Percentiles rank a stretch among this genome's conserved stretches.
phyloP scores from a whole-genome alignment of 2,888 invertebrate genomes.

The Hydrotaea cyrtoneurina region DNA sequence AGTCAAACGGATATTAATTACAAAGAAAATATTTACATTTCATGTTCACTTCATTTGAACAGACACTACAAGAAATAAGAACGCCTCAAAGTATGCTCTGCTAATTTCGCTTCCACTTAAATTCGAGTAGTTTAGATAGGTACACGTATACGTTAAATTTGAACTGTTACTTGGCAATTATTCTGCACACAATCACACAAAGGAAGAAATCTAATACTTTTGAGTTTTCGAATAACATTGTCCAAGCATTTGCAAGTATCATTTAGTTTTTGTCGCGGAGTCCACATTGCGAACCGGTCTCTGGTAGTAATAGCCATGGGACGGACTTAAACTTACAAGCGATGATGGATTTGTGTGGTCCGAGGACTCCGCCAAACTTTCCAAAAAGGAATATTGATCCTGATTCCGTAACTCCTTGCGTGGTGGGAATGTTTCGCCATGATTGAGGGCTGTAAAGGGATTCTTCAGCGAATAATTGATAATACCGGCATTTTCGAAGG shows the following conservation, averaged over 20 bases:
- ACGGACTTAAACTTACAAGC: slow-evolving; percentile 41
- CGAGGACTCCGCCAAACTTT: slow-evolving; percentile 71
- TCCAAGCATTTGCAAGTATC: slow-evolving; percentile 17
- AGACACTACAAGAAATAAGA: too few species aligned
- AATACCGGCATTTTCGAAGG: slow-evolving; percentile 73
- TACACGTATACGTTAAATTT: slow-evolving; percentile 1
- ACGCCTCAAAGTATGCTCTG: slow-evolving; percentile 25
- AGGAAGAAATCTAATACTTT: neutral
- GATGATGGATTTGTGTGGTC: slow-evolving; percentile 47
- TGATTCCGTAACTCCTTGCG: slow-evolving; percentile 73
- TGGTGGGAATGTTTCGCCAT: slow-evolving; percentile 78
- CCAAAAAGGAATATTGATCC: slow-evolving; percentile 74
- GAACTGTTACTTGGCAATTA: neutral
- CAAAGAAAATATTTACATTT: neutral
- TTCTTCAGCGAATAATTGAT: slow-evolving; percentile 75
- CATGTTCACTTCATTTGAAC: neutral
- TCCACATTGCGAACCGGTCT: slow-evolving; percentile 53
- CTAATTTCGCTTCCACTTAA: neutral
- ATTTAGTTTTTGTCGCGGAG: slow-evolving; percentile 3
- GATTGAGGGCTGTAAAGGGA: slow-evolving; percentile 79
- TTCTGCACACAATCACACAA: neutral
- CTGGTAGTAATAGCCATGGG: slow-evolving; percentile 70
- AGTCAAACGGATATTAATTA: slow-evolving; percentile 15
- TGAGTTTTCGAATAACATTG: neutral
- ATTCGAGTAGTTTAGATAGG: neutral